Percentiles rank a stretch among this genome's conserved stretches.
These are phyloP conservation scores for Lutjanus erythropterus DNA, from an alignment of 2,113 vertebrate genomes.

Conservation along the genomic window DNA sequence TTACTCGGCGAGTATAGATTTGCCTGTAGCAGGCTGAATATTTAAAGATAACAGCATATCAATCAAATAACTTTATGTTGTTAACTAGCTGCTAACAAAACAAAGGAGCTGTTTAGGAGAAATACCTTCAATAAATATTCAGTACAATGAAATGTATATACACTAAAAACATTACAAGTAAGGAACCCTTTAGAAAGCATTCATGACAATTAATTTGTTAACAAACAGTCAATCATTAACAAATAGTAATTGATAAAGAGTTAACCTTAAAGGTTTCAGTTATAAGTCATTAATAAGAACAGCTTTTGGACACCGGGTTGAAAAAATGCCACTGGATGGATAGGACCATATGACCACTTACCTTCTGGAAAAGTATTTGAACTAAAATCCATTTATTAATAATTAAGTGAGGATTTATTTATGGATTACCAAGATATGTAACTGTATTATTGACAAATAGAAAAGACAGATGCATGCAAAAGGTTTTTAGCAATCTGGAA, in stretches of 20 bases:
- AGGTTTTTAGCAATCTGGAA: not conserved
- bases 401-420: not conserved
- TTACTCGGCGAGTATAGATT: slow-evolving; percentile 66
- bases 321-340: not conserved
- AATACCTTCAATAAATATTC: not conserved
- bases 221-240: too few relatives aligned
- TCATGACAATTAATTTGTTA: not conserved
- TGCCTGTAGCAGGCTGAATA: slow-evolving; percentile 42
- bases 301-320: not conserved
- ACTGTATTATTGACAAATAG: not conserved
- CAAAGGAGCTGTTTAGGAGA: not conserved
- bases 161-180: not conserved
- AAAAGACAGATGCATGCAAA: not conserved
- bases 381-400: not conserved
- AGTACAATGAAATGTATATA: not conserved
- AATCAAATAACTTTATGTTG: slow-evolving; percentile 51
- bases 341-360: not conserved
- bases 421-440: not conserved
- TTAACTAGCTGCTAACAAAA: slow-evolving; percentile 7
- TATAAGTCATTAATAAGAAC: not conserved
- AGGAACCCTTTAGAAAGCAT: not conserved
- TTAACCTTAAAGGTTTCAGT: not conserved
- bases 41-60: slow-evolving; percentile 31
- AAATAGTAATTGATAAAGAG: not conserved
- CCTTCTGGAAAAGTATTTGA: not conserved